phyloP scores from a whole-genome alignment of 2,797 vertebrate genomes.

The Taeniopygia guttata region DNA sequence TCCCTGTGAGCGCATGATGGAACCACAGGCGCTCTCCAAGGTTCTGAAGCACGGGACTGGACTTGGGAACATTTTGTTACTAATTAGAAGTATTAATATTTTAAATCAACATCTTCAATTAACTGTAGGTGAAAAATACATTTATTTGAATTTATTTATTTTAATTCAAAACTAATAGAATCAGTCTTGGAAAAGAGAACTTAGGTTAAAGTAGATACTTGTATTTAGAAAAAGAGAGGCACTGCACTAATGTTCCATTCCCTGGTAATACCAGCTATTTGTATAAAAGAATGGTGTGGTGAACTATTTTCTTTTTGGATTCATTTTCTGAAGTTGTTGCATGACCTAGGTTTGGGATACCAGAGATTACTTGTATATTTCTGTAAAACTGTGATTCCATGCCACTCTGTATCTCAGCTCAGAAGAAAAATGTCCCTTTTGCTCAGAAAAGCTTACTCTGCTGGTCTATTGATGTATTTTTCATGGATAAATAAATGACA shows the following conservation, averaged over 20 bases:
- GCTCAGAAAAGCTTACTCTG: background rate
- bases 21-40: conserved; percentile 67
- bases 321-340: background rate
- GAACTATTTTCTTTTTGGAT: conserved; percentile 12
- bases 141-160: conserved; percentile 44
- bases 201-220: conserved; percentile 29
- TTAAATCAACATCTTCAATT: conserved; percentile 36
- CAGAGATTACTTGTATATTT: background rate
- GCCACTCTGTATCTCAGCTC: background rate
- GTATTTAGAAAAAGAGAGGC: conserved; percentile 34
- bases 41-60: conserved; percentile 65
- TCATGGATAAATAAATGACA: background rate
- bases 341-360: background rate
- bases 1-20: fast-evolving
- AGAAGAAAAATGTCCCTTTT: background rate
- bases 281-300: background rate
- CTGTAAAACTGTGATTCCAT: background rate
- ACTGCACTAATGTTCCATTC: conserved; percentile 33
- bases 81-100: conserved; percentile 15
- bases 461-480: background rate
- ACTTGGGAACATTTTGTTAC: background rate
- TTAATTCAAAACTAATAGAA: background rate
- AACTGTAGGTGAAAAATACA: conserved; percentile 5
- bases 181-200: conserved; percentile 37
- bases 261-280: conserved; percentile 8